Percentiles rank a stretch among this genome's conserved stretches.
These are phyloP conservation scores for Stigmatopora nigra DNA, from an alignment of 2,113 vertebrate genomes.

Conservation along the genomic window DNA sequence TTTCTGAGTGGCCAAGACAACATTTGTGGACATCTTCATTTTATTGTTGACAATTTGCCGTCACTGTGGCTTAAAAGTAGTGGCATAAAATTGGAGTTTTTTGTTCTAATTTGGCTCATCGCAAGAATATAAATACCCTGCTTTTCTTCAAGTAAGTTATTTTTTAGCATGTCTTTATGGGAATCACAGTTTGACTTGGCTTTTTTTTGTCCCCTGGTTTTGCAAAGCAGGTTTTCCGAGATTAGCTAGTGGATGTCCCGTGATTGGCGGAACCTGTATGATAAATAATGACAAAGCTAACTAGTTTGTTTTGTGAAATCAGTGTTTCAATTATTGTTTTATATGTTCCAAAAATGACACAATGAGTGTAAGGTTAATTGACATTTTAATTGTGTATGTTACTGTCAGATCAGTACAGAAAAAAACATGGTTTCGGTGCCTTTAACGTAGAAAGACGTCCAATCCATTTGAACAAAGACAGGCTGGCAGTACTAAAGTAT, in stretches of 20 bases:
- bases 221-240: constrained; percentile 25
- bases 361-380: neutral
- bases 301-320: neutral
- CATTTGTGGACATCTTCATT: neutral
- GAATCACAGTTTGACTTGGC: constrained; percentile 44
- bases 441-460: too few relatives aligned
- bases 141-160: constrained; percentile 40
- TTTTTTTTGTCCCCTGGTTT: constrained; percentile 53
- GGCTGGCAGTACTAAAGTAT: too few relatives aligned
- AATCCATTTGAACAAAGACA: too few relatives aligned
- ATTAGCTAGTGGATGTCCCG: constrained; percentile 17
- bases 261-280: neutral
- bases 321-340: neutral
- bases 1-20: neutral
- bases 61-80: constrained; percentile 5
- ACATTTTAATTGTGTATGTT: neutral
- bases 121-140: neutral
- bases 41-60: neutral
- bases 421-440: neutral
- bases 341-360: neutral
- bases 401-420: neutral
- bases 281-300: neutral
- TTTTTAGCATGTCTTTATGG: constrained; percentile 18
- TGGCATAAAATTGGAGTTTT: neutral
- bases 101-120: constrained; percentile 1